These are phyloP conservation scores for Agrotis exclamationis DNA, from an alignment of 2,888 invertebrate genomes.

Conservation along the genomic window DNA sequence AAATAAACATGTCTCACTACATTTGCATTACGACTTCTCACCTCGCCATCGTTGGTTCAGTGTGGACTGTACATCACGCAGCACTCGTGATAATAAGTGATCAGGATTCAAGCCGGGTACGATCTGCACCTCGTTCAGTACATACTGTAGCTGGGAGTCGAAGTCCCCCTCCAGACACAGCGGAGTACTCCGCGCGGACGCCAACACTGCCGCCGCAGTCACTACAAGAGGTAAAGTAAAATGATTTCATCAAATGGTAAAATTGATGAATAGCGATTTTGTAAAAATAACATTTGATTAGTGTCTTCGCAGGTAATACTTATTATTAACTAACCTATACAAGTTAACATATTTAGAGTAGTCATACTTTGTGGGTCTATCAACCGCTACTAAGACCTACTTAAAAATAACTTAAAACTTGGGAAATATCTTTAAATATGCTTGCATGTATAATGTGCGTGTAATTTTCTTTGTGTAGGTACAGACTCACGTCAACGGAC, in stretches of 20 bases:
- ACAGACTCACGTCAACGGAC: too few relatives aligned
- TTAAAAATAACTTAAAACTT: too few relatives aligned
- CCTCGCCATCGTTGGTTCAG: slow-evolving; percentile 18
- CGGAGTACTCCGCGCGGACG: not conserved
- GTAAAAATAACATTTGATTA: not conserved
- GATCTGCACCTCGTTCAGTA: not conserved
- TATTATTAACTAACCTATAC: too few relatives aligned
- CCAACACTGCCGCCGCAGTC: not conserved
- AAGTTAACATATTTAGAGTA: too few relatives aligned
- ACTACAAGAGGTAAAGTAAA: slow-evolving; percentile 10
- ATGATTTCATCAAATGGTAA: too few relatives aligned
- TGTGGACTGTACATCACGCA: slow-evolving; percentile 10
- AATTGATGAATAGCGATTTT: not conserved
- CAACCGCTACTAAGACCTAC: too few relatives aligned
- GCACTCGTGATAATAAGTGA: not conserved
- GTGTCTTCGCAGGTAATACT: too few relatives aligned
- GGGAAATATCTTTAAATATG: too few relatives aligned
- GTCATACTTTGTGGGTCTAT: too few relatives aligned
- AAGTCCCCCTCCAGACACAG: slow-evolving; percentile 28
- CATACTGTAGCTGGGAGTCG: slow-evolving; percentile 23
- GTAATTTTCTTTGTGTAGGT: too few relatives aligned
- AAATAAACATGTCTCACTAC: not conserved
- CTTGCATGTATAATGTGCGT: too few relatives aligned
- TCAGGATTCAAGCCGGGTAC: not conserved
- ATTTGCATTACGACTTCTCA: not conserved